These are phyloP conservation scores for Eristalinus aeneus DNA, from an alignment of 2,888 invertebrate species.

Conservation along the genomic window DNA sequence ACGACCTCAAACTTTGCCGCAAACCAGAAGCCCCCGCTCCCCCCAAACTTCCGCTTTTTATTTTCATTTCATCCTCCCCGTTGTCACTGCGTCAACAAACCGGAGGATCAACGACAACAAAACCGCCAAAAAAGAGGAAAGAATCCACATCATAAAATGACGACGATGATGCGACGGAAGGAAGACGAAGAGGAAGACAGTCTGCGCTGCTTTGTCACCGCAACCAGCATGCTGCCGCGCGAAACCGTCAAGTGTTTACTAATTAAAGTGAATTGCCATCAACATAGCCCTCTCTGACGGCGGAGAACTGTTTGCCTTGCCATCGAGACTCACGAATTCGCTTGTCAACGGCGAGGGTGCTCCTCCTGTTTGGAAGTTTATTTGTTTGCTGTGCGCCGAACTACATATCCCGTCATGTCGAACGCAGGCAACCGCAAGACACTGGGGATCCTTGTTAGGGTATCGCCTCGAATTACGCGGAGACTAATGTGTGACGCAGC, in stretches of 20 bases:
- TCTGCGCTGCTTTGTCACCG: background rate
- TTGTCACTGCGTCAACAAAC: constrained; percentile 31
- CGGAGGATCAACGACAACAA: constrained; percentile 9
- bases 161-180: constrained; percentile 4
- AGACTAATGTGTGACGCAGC: constrained; percentile 35
- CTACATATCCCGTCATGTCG: background rate
- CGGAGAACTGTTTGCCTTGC: constrained; percentile 53
- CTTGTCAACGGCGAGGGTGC: background rate
- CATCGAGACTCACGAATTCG: constrained; percentile 53
- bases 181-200: constrained; percentile 16
- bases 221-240: constrained; percentile 29
- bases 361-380: constrained; percentile 11
- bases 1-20: constrained; percentile 20
- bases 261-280: constrained; percentile 67
- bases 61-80: constrained; percentile 3
- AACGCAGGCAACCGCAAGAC: background rate
- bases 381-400: background rate
- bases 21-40: background rate
- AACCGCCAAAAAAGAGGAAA: background rate
- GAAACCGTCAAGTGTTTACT: constrained; percentile 67
- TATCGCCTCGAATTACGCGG: constrained; percentile 54
- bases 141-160: constrained; percentile 22
- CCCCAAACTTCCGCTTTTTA: background rate
- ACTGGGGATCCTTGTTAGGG: constrained; percentile 47
- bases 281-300: constrained; percentile 14